Base-by-base conservation (phyloP, 1,140 invertebrate species). In the Drosophila tristis region DNA sequence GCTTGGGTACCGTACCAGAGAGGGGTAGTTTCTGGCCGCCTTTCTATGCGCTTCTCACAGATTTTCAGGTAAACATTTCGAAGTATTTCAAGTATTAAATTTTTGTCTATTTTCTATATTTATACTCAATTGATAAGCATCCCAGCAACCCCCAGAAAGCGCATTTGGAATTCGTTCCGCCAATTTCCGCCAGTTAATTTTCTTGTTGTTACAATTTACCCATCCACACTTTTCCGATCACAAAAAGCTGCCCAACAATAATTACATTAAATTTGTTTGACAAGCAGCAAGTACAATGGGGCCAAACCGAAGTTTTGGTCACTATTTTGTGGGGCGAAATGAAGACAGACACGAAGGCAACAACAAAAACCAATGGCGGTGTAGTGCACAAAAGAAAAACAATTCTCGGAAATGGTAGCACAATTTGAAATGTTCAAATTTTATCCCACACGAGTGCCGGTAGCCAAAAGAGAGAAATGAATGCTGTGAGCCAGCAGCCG, bases 361-460 rank as follows among this genome's bases (percentile, higher is more conserved):
- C 59, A 54, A 44, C 35, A 39, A 64, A 56, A 57, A 77, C 35
- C 59, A 43, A 53, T 71, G 50, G 23, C 55, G 51, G 35, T 13
- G 2, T 1, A 11, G 35, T 39, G 25, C 56, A n/a, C 64, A 51
- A 73, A 60, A 76, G 67, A 73, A 76, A 76, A 76, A 60, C 72
- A 76, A 67, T 76, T 76, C 73, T 75, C 57, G 73, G 73, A 76
- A 76, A 75, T 76, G 72, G 62, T 67, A 67, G 68, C 68, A 58
- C 70, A 74, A 78, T 79, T 79, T 78, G 45, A 62, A 71, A 72
- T 72, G 39, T 60, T 66, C 20, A 55, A 16, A 74, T 43, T 53
- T 57, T 74, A 47, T 59, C 56, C 70, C 61, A 49, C 70, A 74
- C 70, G 31, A 39, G 31, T 64, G 44, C 31, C 62, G 39, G 64